Conservation (phyloP, 2,888 invertebrate genomes). For the Dryomyza anilis region DNA sequence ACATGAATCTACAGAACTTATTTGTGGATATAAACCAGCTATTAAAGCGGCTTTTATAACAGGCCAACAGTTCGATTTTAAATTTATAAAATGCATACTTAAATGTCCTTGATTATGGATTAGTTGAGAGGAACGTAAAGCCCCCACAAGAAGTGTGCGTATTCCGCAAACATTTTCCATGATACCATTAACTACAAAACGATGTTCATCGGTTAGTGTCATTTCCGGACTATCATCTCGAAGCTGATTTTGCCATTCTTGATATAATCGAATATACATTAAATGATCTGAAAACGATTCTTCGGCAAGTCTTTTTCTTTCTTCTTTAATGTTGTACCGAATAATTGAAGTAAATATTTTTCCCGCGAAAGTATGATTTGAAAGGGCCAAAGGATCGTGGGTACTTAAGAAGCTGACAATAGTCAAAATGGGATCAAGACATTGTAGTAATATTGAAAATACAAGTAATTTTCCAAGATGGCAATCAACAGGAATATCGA, state of each 20-base stretch:
- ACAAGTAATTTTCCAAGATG: constrained; percentile 88
- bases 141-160: constrained; percentile 81
- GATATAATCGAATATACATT: constrained; percentile 80
- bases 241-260: constrained; percentile 70
- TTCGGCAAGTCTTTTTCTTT: constrained; percentile 68
- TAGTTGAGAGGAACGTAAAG: constrained; percentile 66
- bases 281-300: constrained; percentile 88
- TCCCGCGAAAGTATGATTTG: constrained; percentile 58
- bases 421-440: constrained; percentile 90
- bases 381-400: constrained; percentile 75
- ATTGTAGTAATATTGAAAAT: constrained; percentile 86
- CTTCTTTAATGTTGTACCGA: constrained; percentile 49
- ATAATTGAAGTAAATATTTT: constrained; percentile 37
- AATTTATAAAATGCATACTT: constrained; percentile 80
- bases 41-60: constrained; percentile 88
- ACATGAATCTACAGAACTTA: constrained; percentile 74
- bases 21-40: constrained; percentile 87
- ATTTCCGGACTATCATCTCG: constrained; percentile 75
- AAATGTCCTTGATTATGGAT: constrained; percentile 71
- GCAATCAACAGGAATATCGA: constrained; percentile 91
- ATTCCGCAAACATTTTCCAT: constrained; percentile 89
- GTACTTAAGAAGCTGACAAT: constrained; percentile 82
- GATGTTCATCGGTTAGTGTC: constrained; percentile 59
- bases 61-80: constrained; percentile 88
- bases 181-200: constrained; percentile 79